Evolutionary conservation across 1,140 invertebrate species (phyloP).

Genomic region (Ridgeia piscesae): DNA sequence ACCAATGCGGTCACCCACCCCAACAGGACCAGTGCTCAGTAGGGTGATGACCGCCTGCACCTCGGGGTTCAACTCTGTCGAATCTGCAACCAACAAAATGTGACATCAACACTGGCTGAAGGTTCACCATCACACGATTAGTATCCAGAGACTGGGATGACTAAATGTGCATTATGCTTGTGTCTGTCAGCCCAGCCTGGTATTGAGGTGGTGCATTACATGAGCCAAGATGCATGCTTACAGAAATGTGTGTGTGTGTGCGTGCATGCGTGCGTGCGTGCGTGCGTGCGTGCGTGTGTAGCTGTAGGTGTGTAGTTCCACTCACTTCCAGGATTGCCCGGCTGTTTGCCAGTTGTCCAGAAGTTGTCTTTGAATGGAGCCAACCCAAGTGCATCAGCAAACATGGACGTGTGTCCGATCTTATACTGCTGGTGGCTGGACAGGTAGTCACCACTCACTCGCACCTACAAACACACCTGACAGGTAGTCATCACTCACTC

Average conservation of each 20-base stretch:
- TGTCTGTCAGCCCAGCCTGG: too few species aligned
- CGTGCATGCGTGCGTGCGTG: background rate
- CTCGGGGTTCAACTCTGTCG: constrained; percentile 28
- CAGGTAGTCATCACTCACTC: constrained; percentile 35
- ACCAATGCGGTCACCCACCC: constrained; percentile 39
- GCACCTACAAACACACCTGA: constrained; percentile 40
- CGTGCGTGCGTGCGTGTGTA: background rate
- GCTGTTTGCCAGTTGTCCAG: constrained; percentile 45
- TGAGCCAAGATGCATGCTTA: background rate
- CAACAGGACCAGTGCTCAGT: constrained; percentile 39
- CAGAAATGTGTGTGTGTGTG: background rate
- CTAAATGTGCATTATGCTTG: too few species aligned
- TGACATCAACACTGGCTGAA: background rate
- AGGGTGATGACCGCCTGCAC: constrained; percentile 34
- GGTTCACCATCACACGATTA: too few species aligned
- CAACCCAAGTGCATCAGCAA: constrained; percentile 44
- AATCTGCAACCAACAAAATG: background rate
- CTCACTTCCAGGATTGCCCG: constrained; percentile 38
- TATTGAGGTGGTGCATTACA: too few species aligned
- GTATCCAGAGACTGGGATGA: background rate
- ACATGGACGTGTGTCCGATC: constrained; percentile 48
- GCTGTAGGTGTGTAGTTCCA: background rate
- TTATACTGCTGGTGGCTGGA: constrained; percentile 42
- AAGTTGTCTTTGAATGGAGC: constrained; percentile 53
- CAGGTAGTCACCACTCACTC: constrained; percentile 44